Evolutionary conservation across 35 echinoderm and acorn worm species (phyloP).

Genomic region (Acanthaster planci): DNA sequence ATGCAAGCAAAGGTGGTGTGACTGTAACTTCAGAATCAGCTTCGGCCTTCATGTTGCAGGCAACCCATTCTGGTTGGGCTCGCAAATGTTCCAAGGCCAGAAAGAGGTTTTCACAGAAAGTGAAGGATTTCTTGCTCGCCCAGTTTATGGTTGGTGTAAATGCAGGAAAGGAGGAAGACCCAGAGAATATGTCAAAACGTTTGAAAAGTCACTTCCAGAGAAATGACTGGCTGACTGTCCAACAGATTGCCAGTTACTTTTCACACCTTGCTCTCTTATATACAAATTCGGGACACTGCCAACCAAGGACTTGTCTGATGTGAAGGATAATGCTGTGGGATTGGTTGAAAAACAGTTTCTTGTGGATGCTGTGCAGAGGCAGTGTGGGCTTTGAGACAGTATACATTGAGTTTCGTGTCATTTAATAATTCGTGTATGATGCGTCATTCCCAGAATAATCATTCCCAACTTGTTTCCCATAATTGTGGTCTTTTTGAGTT

Average conservation of each 20-base stretch:
- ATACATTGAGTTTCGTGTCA: no score
- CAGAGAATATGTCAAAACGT: not conserved
- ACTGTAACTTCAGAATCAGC: not conserved
- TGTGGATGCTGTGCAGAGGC: not conserved
- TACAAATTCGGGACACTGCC: constrained; percentile 27
- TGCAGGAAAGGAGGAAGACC: not conserved
- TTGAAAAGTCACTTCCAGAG: constrained; percentile 25
- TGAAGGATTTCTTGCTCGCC: not conserved
- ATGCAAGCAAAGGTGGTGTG: not conserved
- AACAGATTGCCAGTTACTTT: constrained; percentile 26
- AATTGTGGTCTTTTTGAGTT: no score
- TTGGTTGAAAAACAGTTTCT: not conserved
- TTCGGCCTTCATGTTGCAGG: constrained; percentile 2
- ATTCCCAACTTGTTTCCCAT: no score
- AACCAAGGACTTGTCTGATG: not conserved
- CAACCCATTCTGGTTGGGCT: constrained; percentile 13
- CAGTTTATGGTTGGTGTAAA: not conserved
- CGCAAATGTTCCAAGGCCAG: not conserved
- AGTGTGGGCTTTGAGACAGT: not conserved
- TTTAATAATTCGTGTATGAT: no score
- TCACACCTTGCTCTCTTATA: constrained; percentile 24
- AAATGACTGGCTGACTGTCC: constrained; percentile 28
- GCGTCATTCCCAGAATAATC: no score
- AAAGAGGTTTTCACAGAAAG: not conserved
- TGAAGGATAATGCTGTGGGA: not conserved